A percentile compares a stretch with the other conserved stretches of the same genome.
phyloP scores from a whole-genome alignment of 2,888 invertebrate species.

The Callyntrura guangdongensis region DNA sequence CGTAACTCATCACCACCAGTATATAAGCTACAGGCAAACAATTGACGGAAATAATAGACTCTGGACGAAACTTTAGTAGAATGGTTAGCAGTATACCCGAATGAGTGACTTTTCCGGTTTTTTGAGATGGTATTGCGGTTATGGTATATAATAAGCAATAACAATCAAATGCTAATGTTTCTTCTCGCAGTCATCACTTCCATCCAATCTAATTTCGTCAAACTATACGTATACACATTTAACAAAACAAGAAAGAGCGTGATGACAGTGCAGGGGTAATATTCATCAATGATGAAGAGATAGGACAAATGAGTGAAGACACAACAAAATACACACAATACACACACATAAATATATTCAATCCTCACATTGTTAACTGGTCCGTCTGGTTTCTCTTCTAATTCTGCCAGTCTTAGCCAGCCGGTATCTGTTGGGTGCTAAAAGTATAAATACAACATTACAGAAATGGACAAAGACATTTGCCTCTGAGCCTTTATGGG shows the following conservation, averaged over 20 bases:
- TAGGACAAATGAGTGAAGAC: not conserved
- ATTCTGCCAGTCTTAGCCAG: conserved; percentile 6
- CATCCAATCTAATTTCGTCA: conserved; percentile 53
- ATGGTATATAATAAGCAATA: conserved; percentile 18
- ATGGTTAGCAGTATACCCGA: not conserved
- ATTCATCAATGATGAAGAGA: conserved; percentile 9
- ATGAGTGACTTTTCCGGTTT: not conserved
- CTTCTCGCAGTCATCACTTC: not conserved
- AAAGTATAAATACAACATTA: not conserved
- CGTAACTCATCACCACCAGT: too few relatives aligned
- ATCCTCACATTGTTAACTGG: conserved; percentile 9
- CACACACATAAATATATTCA: conserved; percentile 23
- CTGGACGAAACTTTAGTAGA: too few relatives aligned
- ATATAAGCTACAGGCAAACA: too few relatives aligned
- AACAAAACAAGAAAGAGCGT: conserved; percentile 12
- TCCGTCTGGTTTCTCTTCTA: conserved; percentile 13
- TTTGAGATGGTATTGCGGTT: conserved; percentile 5
- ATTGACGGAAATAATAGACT: too few relatives aligned
- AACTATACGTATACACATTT: conserved; percentile 28
- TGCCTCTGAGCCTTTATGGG: conserved; percentile 67
- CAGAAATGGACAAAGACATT: conserved; percentile 62
- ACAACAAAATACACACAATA: conserved; percentile 23
- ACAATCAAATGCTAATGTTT: conserved; percentile 20
- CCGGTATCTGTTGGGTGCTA: not conserved
- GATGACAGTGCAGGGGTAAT: conserved; percentile 1